Percentiles rank a stretch among this genome's conserved stretches.
Conservation (phyloP, 2,888 invertebrate species). For the Watsonalla binaria region DNA sequence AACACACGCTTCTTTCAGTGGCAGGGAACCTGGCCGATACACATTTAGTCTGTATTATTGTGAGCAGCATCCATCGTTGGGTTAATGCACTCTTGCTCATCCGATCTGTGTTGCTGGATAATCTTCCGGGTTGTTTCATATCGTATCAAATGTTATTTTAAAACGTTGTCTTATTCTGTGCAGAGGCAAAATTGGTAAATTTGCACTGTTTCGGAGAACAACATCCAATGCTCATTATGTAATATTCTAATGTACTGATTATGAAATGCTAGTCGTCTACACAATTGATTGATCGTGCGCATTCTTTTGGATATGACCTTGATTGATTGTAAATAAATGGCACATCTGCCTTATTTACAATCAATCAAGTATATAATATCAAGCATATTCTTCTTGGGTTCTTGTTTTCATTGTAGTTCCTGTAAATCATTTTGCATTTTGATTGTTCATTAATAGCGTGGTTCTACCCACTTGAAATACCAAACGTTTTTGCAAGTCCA, state of each 20-base stretch:
- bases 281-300: too few species aligned
- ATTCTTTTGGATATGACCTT: too few species aligned
- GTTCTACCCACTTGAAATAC: conserved; percentile 49
- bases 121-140: conserved; percentile 46
- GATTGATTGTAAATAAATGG: too few species aligned
- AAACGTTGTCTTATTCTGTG: conserved; percentile 1
- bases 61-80: conserved; percentile 45
- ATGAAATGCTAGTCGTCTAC: too few species aligned
- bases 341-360: too few species aligned
- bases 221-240: too few species aligned
- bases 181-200: neutral
- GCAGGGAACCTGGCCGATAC: conserved; percentile 45
- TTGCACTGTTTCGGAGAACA: too few species aligned
- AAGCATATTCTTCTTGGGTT: too few species aligned
- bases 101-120: conserved; percentile 30
- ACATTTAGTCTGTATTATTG: conserved; percentile 54
- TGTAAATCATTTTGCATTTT: conserved; percentile 28
- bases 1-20: conserved; percentile 49
- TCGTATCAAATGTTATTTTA: conserved; percentile 25
- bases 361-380: too few species aligned
- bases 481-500: conserved; percentile 54
- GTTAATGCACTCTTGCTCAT: conserved; percentile 60
- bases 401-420: conserved; percentile 10
- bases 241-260: too few species aligned
- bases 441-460: conserved; percentile 37